Evolutionary conservation across 2,888 invertebrate species (phyloP).

Genomic region (Colletes collaris): DNA sequence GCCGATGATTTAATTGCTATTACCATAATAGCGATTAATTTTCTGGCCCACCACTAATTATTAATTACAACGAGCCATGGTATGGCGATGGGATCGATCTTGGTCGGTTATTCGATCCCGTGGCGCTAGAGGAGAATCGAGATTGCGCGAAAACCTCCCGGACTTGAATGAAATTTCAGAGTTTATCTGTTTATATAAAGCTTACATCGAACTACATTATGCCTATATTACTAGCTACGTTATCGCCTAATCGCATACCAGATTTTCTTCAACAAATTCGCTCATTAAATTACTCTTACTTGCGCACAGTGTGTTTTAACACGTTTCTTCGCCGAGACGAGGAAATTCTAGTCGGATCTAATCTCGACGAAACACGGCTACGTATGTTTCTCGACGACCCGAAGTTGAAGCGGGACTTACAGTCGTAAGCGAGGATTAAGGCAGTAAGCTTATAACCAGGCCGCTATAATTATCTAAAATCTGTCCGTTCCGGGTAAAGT

Average conservation of each 20-base stretch:
- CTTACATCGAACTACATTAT: too few species aligned
- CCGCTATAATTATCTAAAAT: conserved; percentile 62
- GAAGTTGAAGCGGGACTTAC: conserved; percentile 56
- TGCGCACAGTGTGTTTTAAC: background rate
- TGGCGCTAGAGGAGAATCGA: background rate
- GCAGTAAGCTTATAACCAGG: conserved; percentile 55
- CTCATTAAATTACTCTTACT: conserved; percentile 1
- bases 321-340: conserved; percentile 16
- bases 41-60: conserved; percentile 43
- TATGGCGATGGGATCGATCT: conserved; percentile 20
- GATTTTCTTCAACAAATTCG: background rate
- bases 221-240: too few species aligned
- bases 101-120: background rate
- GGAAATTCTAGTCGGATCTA: conserved; percentile 34
- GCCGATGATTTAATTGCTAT: conserved; percentile 50
- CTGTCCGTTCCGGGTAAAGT: conserved; percentile 45
- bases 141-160: background rate
- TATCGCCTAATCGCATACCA: too few species aligned
- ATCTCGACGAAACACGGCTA: conserved; percentile 40
- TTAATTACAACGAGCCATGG: conserved; percentile 36
- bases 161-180: background rate
- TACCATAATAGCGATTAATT: conserved; percentile 46
- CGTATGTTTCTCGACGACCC: conserved; percentile 27
- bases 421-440: conserved; percentile 61
- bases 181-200: too few species aligned